phyloP scores from a whole-genome alignment of 2,113 vertebrate genomes.

The Clarias magur region DNA sequence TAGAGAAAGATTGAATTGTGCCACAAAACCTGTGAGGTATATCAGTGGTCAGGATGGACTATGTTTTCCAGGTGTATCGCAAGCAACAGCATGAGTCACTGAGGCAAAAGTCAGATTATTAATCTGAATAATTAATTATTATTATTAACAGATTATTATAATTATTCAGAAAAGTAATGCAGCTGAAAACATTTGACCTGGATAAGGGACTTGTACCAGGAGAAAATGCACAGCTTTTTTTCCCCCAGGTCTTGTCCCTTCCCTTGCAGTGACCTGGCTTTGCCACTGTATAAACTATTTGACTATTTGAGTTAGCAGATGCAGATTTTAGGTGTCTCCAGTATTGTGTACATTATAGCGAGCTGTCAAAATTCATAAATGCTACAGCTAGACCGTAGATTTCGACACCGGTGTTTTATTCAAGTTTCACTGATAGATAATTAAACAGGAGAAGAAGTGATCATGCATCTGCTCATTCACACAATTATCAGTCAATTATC shows the following conservation, averaged over 20 bases:
- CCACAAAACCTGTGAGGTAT: background rate
- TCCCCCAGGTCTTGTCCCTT: background rate
- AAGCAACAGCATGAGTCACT: background rate
- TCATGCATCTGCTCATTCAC: no score
- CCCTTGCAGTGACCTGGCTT: background rate
- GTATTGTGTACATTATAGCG: background rate
- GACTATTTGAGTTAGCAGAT: background rate
- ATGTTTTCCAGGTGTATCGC: no score
- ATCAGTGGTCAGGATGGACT: background rate
- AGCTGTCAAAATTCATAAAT: background rate
- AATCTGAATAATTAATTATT: no score
- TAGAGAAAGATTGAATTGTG: background rate
- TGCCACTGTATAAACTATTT: background rate
- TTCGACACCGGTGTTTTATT: no score
- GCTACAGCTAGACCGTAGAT: background rate
- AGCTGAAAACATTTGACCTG: background rate
- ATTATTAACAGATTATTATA: no score
- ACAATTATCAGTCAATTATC: no score
- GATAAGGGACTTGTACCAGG: background rate
- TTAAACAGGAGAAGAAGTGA: background rate
- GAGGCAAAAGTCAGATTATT: background rate
- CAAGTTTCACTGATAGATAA: background rate
- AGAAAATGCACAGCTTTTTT: background rate
- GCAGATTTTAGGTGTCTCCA: background rate
- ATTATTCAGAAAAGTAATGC: no score